Conservation (phyloP, 2,888 invertebrate species). For the Lottia gigantea region DNA sequence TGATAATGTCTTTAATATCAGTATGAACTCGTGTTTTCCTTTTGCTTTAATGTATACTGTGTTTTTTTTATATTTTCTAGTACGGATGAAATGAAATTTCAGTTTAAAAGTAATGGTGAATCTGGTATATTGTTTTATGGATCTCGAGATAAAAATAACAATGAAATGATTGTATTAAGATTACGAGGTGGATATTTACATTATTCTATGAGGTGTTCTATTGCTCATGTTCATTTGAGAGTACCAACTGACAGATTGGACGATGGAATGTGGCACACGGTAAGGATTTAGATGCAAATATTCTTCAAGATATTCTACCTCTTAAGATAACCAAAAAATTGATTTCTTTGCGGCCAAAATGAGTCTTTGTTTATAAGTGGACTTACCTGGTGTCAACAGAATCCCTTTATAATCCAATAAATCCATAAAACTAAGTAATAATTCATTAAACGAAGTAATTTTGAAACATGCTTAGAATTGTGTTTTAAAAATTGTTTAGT, state of each 20-base stretch:
- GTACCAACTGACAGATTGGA: constrained; percentile 32
- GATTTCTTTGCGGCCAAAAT: too few species aligned
- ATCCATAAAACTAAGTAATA: too few species aligned
- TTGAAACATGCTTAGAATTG: too few species aligned
- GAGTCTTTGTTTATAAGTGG: too few species aligned
- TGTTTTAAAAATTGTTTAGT: too few species aligned
- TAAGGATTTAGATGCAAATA: too few species aligned
- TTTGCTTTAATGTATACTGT: constrained; percentile 7
- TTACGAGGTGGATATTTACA: constrained; percentile 34
- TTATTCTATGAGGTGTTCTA: constrained; percentile 40
- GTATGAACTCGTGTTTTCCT: neutral
- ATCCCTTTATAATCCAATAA: too few species aligned
- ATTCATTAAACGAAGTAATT: too few species aligned
- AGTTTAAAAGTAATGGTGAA: constrained; percentile 36
- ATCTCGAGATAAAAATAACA: constrained; percentile 26
- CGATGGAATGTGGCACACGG: constrained; percentile 43
- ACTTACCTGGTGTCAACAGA: too few species aligned
- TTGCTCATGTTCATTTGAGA: constrained; percentile 37
- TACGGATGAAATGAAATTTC: constrained; percentile 39
- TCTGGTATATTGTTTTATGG: constrained; percentile 42
- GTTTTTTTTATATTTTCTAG: neutral
- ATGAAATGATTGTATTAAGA: constrained; percentile 39
- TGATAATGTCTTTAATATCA: too few species aligned
- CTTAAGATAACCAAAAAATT: too few species aligned
- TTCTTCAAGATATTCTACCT: too few species aligned